A percentile compares a stretch with the other conserved stretches of the same genome.
Evolutionary conservation across 92 coral and sea anemone genomes (phyloP).

Genomic region (Pocillopora meandrina): DNA sequence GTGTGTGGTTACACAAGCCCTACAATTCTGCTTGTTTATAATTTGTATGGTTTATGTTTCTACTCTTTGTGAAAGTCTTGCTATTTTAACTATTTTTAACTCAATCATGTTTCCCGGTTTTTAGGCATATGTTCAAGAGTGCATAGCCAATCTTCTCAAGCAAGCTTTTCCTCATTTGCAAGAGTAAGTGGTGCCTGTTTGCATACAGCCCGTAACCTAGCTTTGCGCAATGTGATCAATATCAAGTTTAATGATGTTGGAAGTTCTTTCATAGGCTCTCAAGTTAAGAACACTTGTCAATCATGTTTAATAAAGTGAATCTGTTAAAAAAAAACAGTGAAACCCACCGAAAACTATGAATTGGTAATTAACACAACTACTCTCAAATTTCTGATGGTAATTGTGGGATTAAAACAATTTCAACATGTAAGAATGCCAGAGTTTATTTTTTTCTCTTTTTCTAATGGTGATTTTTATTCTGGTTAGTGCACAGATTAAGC

Average conservation of each 20-base stretch:
- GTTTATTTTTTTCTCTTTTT: not conserved
- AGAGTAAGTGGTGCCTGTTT: constrained; percentile 69
- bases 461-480: not conserved
- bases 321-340: too few relatives aligned
- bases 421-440: not conserved
- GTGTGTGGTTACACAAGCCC: not conserved
- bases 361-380: too few relatives aligned
- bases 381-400: too few relatives aligned
- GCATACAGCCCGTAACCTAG: too few relatives aligned
- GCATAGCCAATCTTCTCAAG: constrained; percentile 82
- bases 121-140: constrained; percentile 88
- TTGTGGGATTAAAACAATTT: too few relatives aligned
- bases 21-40: too few relatives aligned
- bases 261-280: not conserved
- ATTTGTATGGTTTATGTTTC: not conserved
- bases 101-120: not conserved
- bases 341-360: too few relatives aligned
- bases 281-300: too few relatives aligned
- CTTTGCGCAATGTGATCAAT: not conserved
- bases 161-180: constrained; percentile 97
- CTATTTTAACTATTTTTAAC: not conserved
- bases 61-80: not conserved
- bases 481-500: constrained; percentile 85
- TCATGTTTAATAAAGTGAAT: too few relatives aligned
- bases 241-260: not conserved